Percentiles rank a stretch among this genome's conserved stretches.
Evolutionary conservation across 2,113 vertebrate genomes (phyloP).

Genomic region (Paraplagusia blochii): DNA sequence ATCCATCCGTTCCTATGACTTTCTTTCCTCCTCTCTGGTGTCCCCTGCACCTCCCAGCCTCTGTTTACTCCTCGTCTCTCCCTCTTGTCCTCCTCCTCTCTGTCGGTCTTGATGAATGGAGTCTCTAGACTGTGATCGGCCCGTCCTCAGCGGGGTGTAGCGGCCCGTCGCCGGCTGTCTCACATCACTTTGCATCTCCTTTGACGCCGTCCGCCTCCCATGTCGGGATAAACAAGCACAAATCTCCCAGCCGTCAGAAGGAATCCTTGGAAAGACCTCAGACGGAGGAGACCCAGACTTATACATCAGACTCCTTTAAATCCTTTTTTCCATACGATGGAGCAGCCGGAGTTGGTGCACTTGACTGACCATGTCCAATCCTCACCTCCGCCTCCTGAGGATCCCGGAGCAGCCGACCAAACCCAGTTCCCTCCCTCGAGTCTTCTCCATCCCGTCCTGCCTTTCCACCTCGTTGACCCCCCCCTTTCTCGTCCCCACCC

Average conservation of each 20-base stretch:
- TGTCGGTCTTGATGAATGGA: slow-evolving; percentile 73
- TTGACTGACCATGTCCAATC: slow-evolving; percentile 44
- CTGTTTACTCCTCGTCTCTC: slow-evolving; percentile 53
- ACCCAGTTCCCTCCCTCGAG: slow-evolving; percentile 37
- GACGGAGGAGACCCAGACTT: slow-evolving; percentile 26
- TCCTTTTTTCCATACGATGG: background rate
- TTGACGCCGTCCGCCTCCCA: slow-evolving; percentile 5
- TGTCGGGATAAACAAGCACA: slow-evolving; percentile 18
- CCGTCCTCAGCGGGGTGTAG: slow-evolving; percentile 58
- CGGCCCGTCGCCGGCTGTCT: slow-evolving; percentile 44
- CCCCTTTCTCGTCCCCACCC: slow-evolving; percentile 5
- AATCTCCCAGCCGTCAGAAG: slow-evolving; percentile 23
- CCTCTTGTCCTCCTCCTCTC: slow-evolving; percentile 28
- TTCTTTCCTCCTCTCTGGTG: slow-evolving; percentile 19
- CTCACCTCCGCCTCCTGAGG: slow-evolving; percentile 29
- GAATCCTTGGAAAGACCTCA: slow-evolving; percentile 31
- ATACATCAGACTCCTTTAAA: slow-evolving; percentile 29
- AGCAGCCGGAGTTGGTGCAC: slow-evolving; percentile 14
- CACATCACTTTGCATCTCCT: slow-evolving; percentile 36
- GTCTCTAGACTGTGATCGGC: slow-evolving; percentile 66
- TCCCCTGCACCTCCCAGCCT: slow-evolving; percentile 59
- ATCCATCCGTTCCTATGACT: slow-evolving; percentile 26
- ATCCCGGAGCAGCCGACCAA: slow-evolving; percentile 33
- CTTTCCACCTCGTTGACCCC: slow-evolving; percentile 21
- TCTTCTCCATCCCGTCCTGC: slow-evolving; percentile 1